phyloP scores from a whole-genome alignment of 2,888 invertebrate genomes.

The Seladonia tumulorum region DNA sequence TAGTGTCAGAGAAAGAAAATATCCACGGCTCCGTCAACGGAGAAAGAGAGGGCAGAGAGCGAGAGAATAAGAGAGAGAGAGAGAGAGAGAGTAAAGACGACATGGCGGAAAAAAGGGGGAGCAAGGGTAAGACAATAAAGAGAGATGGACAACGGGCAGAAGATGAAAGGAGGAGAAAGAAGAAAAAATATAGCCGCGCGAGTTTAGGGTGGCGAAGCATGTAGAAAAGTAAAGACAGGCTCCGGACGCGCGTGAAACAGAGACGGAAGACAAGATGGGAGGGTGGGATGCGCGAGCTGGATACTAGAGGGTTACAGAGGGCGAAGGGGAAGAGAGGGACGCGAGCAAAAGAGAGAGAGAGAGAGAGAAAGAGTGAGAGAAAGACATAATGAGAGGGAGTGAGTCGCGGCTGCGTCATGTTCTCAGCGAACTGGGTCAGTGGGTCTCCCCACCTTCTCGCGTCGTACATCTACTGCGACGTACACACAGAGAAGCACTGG shows the following conservation, averaged over 20 bases:
- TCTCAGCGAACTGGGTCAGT: slow-evolving; percentile 91
- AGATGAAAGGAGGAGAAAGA: slow-evolving; percentile 43
- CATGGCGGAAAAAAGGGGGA: slow-evolving; percentile 7
- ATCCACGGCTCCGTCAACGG: slow-evolving; percentile 14
- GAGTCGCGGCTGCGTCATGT: slow-evolving; percentile 84
- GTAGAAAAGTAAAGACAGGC: slow-evolving; percentile 72
- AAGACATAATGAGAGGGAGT: slow-evolving; percentile 75
- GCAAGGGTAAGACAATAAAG: slow-evolving; percentile 6
- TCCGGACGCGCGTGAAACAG: slow-evolving; percentile 41
- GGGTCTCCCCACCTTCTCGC: slow-evolving; percentile 87
- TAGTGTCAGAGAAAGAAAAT: slow-evolving; percentile 51
- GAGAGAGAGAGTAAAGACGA: slow-evolving; percentile 15
- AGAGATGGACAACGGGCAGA: slow-evolving; percentile 30
- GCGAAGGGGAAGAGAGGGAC: slow-evolving; percentile 39
- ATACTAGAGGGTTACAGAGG: slow-evolving; percentile 36
- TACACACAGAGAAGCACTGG: slow-evolving; percentile 71
- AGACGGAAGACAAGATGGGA: slow-evolving; percentile 36
- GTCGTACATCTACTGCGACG: slow-evolving; percentile 68
- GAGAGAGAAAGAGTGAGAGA: slow-evolving; percentile 53
- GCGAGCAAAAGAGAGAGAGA: slow-evolving; percentile 31
- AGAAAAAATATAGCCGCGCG: slow-evolving; percentile 30
- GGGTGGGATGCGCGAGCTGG: slow-evolving; percentile 54
- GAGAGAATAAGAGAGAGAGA: slow-evolving; percentile 4
- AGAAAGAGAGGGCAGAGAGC: neutral
- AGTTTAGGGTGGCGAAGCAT: slow-evolving; percentile 74